A percentile compares a stretch with the other conserved stretches of the same genome.
phyloP scores from a whole-genome alignment of 2,113 vertebrate genomes.

The Ailurus styani region DNA sequence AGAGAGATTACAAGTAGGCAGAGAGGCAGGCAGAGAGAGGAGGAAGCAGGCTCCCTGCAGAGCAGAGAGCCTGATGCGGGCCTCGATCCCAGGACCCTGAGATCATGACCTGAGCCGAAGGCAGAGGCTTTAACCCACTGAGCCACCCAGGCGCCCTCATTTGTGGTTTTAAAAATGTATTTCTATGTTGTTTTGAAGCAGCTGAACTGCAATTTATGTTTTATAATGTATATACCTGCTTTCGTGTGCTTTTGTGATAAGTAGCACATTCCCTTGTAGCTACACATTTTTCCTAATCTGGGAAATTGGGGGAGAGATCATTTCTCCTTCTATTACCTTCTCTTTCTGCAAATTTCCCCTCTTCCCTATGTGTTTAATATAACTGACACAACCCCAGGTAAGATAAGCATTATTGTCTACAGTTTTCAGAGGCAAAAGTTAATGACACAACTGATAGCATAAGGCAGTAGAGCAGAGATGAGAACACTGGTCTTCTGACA shows the following conservation, averaged over 20 bases:
- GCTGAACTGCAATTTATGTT: neutral
- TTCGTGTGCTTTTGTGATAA: neutral
- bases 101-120: no score
- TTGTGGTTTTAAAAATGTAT: no score
- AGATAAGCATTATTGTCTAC: neutral
- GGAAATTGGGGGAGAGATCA: neutral
- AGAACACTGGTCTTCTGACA: neutral
- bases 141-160: no score
- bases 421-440: neutral
- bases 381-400: neutral
- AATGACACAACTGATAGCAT: neutral
- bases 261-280: neutral
- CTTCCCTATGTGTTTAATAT: neutral
- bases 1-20: no score
- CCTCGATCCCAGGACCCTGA: no score
- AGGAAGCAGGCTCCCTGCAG: no score
- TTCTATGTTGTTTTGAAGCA: neutral
- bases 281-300: neutral
- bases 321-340: neutral
- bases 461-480: neutral
- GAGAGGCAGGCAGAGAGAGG: no score
- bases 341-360: neutral
- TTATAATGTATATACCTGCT: neutral
- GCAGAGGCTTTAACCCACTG: no score
- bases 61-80: no score